Percentiles rank a stretch among this genome's conserved stretches.
These are phyloP conservation scores for Leptothorax acervorum DNA, from an alignment of 2,888 invertebrate species.

Conservation along the genomic window DNA sequence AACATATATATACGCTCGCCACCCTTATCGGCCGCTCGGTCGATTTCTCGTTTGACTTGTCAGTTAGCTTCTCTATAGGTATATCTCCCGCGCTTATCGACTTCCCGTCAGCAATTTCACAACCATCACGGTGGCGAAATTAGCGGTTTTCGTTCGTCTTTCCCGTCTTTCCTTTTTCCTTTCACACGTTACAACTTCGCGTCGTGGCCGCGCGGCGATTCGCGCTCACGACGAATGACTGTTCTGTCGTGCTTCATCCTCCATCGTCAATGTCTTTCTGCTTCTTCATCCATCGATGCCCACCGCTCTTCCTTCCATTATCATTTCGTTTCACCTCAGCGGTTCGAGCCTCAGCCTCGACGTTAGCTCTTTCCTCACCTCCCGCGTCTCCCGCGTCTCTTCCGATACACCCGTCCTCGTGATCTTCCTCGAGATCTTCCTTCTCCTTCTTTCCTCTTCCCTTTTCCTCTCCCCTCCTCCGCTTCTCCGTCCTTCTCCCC, in stretches of 20 bases:
- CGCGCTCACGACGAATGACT: conserved; percentile 41
- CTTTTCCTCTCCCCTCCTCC: conserved; percentile 9
- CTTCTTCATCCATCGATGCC: conserved; percentile 54
- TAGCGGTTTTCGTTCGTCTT: conserved; percentile 49
- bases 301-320: conserved; percentile 55
- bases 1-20: conserved; percentile 30
- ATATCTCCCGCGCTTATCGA: conserved; percentile 50
- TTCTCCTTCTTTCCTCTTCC: conserved; percentile 49
- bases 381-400: conserved; percentile 26
- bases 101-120: conserved; percentile 49
- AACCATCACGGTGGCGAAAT: conserved; percentile 43
- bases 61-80: conserved; percentile 39
- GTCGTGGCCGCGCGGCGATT: conserved; percentile 38
- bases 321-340: conserved; percentile 57
- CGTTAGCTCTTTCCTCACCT: conserved; percentile 59
- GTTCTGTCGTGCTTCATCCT: conserved; percentile 48
- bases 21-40: conserved; percentile 37
- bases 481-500: neutral
- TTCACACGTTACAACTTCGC: conserved; percentile 52
- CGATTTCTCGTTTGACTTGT: conserved; percentile 29
- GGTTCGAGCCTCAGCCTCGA: conserved; percentile 48
- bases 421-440: conserved; percentile 57
- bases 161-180: conserved; percentile 43
- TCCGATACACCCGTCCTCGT: conserved; percentile 56
- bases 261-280: conserved; percentile 55